Evolutionary conservation across 1,140 invertebrate species (phyloP).

Genomic region (Atopsyche davidsoni): DNA sequence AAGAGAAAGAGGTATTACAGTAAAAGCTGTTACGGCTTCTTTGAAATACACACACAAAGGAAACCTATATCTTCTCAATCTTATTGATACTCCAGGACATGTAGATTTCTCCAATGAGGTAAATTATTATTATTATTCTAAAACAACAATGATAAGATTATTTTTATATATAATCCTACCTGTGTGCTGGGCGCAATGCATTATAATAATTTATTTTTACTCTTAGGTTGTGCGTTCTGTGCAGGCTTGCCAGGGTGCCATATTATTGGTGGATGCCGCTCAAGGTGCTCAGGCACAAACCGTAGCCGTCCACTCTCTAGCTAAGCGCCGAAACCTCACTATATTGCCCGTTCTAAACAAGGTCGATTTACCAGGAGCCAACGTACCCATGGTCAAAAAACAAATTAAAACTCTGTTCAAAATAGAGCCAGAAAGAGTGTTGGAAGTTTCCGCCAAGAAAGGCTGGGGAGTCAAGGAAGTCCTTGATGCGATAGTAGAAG

Average conservation of each 20-base stretch:
- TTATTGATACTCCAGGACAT: conserved; percentile 98
- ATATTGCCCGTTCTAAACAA: conserved; percentile 96
- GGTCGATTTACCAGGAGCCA: conserved; percentile 88
- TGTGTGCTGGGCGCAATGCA: too few species aligned
- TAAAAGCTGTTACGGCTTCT: conserved; percentile 95
- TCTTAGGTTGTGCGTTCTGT: conserved; percentile 70
- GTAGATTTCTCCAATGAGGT: conserved; percentile 98
- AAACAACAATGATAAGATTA: too few species aligned
- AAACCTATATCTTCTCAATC: conserved; percentile 80
- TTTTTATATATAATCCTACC: not conserved
- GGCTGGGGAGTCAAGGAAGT: conserved; percentile 75
- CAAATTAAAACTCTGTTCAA: conserved; percentile 85
- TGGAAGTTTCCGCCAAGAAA: conserved; percentile 82
- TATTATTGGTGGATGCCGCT: conserved; percentile 94
- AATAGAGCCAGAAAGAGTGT: conserved; percentile 59
- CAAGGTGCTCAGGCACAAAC: conserved; percentile 97
- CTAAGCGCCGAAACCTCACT: conserved; percentile 71
- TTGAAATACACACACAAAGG: conserved; percentile 68
- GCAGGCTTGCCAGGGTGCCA: conserved; percentile 88
- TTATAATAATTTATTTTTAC: conserved; percentile 10
- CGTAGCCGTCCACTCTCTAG: conserved; percentile 93
- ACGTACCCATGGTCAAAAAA: conserved; percentile 71
- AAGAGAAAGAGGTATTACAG: conserved; percentile 92
- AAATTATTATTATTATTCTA: too few species aligned
- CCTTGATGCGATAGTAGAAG: conserved; percentile 68